Evolutionary conservation across 2,888 invertebrate genomes (phyloP).

Genomic region (Cosmorhoe ocellata): DNA sequence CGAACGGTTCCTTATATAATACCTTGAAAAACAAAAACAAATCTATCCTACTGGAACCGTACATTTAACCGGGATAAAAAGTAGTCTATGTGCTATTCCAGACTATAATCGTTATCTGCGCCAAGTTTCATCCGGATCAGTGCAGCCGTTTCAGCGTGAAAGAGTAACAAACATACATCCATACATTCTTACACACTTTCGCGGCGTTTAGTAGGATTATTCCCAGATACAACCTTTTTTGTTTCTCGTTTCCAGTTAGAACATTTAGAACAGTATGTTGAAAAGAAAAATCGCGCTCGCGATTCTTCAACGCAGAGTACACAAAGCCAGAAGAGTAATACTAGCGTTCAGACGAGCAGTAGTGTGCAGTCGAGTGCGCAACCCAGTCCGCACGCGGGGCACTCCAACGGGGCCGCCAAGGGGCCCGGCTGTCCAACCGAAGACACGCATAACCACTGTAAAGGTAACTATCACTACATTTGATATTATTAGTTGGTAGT

Average conservation of each 20-base stretch:
- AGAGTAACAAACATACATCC: too few species aligned
- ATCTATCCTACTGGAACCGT: too few species aligned
- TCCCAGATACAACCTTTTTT: not conserved
- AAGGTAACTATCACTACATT: conserved; percentile 17
- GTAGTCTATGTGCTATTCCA: too few species aligned
- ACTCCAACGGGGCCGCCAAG: conserved; percentile 39
- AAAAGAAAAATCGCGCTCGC: conserved; percentile 45
- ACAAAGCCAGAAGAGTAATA: conserved; percentile 30
- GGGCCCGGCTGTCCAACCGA: conserved; percentile 21
- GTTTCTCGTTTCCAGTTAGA: conserved; percentile 54
- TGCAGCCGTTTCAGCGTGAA: too few species aligned
- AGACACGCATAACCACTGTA: conserved; percentile 25
- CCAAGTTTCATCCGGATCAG: too few species aligned
- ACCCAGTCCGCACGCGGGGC: conserved; percentile 30
- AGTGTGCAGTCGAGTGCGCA: conserved; percentile 13
- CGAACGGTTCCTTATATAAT: too few species aligned
- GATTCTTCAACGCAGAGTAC: conserved; percentile 40
- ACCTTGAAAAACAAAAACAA: too few species aligned
- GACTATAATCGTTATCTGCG: too few species aligned
- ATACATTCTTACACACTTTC: too few species aligned
- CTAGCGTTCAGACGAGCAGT: not conserved
- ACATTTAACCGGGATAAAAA: too few species aligned
- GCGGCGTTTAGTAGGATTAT: too few species aligned
- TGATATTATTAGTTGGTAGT: not conserved
- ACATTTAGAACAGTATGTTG: conserved; percentile 61